Evolutionary conservation across 2,888 invertebrate species (phyloP), one percentile per base, ranked within the genome.

Genomic region (Ctenicera cuprea): DNA sequence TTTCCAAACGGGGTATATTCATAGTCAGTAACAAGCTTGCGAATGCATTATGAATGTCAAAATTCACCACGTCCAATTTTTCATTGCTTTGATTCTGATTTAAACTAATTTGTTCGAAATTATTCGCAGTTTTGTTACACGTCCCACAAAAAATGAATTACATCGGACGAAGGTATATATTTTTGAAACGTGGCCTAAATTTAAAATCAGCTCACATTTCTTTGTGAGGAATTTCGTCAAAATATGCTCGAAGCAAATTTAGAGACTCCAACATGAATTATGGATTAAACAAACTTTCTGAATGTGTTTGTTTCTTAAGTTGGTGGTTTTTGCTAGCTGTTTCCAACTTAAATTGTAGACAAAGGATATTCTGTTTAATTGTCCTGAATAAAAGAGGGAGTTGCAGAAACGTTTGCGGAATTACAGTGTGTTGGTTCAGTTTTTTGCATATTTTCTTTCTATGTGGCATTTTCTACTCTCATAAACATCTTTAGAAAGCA

Each of bases 271-370:
- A 14, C 12, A 54, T 54, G 54, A 54, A 54, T 54, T 54, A 54
- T 54, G 54, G 26, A 54, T 54, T 54, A 54, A 22, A 16, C 16
- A 54, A 54, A 54, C 48, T 54, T 33, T 54, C n/a, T 33, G 16
- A 54, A 14, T n/a, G n/a, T 54, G 8, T 54, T 54, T 54, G 16
- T 26, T 33, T 22, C 26, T 14, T 22, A 45, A 54, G 54, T 54
- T 54, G 26, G 22, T 33, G 14, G 54, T n/a, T 54, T 33, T n/a
- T 16, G 33, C 54, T 54, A 26, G 54, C 3, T 1, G 14, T 12
- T 30, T 26, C 8, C 41, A n/a, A 11, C 41, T n/a, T 12, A n/a
- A 41, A 41, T 8, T 41, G 41, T n/a, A 12, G 41, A 41, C 41
- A 41, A 41, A 43, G 14, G 43, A 43, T 43, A 3, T 41, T 26